Evolutionary conservation across 1,140 invertebrate genomes (phyloP).

Genomic region (Brachystomella parvula): DNA sequence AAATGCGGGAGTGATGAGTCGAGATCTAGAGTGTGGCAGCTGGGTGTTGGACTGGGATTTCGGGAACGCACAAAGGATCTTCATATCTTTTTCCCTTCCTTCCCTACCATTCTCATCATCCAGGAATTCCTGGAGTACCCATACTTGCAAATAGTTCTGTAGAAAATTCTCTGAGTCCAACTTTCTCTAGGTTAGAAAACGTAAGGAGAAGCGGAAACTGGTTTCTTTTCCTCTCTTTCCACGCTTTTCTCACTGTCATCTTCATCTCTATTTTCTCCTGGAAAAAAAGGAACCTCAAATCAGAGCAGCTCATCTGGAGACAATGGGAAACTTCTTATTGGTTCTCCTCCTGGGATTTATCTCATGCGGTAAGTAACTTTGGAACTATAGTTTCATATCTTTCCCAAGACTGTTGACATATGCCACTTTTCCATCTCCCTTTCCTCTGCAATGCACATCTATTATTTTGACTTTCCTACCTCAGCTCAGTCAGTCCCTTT

Average conservation of each 20-base stretch:
- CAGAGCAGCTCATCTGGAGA: constrained; percentile 1
- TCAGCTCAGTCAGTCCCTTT: too few relatives aligned
- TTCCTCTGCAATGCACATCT: not conserved
- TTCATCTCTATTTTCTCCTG: not conserved
- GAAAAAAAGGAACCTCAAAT: not conserved
- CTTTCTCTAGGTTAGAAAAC: not conserved
- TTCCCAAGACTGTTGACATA: not conserved
- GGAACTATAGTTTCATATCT: not conserved
- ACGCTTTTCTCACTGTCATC: not conserved
- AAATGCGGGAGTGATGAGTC: not conserved
- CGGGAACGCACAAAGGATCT: not conserved
- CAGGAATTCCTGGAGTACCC: not conserved
- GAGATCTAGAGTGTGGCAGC: not conserved
- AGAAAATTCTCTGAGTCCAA: not conserved
- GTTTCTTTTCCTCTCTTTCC: not conserved
- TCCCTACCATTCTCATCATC: too few relatives aligned
- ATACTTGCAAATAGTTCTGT: not conserved
- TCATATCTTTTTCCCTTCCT: not conserved
- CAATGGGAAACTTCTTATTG: not conserved
- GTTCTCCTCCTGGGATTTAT: constrained; percentile 7
- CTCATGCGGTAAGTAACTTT: constrained; percentile 9
- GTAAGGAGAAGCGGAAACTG: not conserved
- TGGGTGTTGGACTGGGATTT: not conserved
- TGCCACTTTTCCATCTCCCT: not conserved
- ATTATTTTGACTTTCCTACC: too few relatives aligned